A percentile compares a stretch with the other conserved stretches of the same genome.
phyloP scores from a whole-genome alignment of 2,113 vertebrate genomes.

The Phaethon lepturus region DNA sequence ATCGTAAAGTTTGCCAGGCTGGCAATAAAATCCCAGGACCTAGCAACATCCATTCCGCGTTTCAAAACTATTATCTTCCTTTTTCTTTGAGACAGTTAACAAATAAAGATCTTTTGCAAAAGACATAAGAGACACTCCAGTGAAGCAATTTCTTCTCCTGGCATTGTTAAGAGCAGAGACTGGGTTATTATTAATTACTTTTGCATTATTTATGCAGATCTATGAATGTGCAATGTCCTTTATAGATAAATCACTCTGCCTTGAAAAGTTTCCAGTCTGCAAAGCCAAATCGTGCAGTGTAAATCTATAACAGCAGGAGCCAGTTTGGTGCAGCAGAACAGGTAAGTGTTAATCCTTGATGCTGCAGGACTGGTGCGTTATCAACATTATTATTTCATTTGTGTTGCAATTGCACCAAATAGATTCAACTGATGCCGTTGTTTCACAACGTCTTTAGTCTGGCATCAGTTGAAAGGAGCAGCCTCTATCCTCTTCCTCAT shows the following conservation, averaged over 20 bases:
- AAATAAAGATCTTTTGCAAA: slow-evolving; percentile 29
- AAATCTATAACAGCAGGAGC: not conserved
- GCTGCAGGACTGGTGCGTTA: not conserved
- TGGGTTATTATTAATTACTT: slow-evolving; percentile 57
- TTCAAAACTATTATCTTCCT: not conserved
- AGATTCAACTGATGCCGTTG: not conserved
- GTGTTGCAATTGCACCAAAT: slow-evolving; percentile 8
- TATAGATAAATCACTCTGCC: slow-evolving; percentile 19
- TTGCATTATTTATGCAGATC: slow-evolving; percentile 50
- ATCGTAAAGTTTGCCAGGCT: not conserved
- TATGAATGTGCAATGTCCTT: slow-evolving; percentile 22
- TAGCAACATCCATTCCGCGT: not conserved
- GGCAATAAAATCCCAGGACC: not conserved
- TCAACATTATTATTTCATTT: not conserved
- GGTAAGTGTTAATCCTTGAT: slow-evolving; percentile 7
- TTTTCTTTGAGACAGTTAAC: not conserved
- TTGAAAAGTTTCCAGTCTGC: slow-evolving; percentile 10
- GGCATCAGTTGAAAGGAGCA: slow-evolving; percentile 23
- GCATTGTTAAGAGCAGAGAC: not conserved
- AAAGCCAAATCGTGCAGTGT: not conserved
- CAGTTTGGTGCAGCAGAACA: not conserved
- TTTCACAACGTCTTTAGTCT: slow-evolving; percentile 7
- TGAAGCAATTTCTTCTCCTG: slow-evolving; percentile 45
- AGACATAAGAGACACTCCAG: not conserved
- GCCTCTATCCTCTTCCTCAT: slow-evolving; percentile 1